Conservation (phyloP, 2,113 vertebrate genomes). For the Centrocercus urophasianus region DNA sequence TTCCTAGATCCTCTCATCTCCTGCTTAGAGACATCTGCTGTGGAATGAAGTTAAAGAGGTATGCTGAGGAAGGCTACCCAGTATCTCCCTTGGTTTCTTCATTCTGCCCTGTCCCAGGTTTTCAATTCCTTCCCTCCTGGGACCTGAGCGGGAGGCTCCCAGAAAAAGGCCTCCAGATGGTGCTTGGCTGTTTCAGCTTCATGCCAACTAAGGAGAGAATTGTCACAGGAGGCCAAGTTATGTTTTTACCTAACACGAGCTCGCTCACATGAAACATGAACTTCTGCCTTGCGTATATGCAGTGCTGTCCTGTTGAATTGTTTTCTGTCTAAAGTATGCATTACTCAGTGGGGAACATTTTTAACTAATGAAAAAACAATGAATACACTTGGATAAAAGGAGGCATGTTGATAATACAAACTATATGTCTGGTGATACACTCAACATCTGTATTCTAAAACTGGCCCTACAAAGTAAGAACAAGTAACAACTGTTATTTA, state of each 20-base stretch:
- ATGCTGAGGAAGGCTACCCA: accelerated
- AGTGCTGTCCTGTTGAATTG: neutral
- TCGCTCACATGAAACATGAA: neutral
- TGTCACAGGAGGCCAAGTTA: neutral
- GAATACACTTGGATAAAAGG: constrained; percentile 20
- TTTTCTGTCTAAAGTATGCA: constrained; percentile 9
- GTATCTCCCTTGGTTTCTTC: neutral
- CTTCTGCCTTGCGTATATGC: constrained; percentile 18
- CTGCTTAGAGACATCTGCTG: neutral
- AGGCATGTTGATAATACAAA: neutral
- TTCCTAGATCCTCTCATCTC: neutral
- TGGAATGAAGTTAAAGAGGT: neutral
- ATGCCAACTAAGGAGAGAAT: neutral
- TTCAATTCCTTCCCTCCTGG: neutral
- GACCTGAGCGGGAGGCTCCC: neutral
- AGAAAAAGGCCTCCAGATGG: neutral
- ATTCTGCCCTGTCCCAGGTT: neutral
- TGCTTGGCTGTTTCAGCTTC: neutral
- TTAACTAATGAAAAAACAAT: neutral
- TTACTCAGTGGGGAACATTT: constrained; percentile 5
- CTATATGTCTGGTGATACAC: neutral
- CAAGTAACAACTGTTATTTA: constrained; percentile 5
- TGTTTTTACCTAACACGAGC: constrained; percentile 19
- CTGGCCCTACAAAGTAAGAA: neutral
- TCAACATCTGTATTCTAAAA: constrained; percentile 7